These are phyloP conservation scores for Mythimna ferrago DNA, from an alignment of 2,888 invertebrate species.

Conservation along the genomic window DNA sequence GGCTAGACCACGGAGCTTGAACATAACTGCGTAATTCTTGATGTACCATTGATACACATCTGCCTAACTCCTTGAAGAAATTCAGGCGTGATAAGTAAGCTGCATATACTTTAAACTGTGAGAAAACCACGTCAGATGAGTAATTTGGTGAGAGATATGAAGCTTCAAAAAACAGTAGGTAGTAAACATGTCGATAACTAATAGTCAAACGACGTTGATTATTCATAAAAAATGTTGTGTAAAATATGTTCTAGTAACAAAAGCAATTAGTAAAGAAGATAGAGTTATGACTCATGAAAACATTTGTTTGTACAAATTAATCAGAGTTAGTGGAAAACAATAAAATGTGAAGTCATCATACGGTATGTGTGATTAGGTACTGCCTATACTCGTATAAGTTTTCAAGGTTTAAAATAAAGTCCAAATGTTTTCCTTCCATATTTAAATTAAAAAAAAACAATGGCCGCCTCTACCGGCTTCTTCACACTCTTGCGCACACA, in stretches of 20 bases:
- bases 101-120: neutral
- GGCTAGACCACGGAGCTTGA: neutral
- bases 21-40: neutral
- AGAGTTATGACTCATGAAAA: slow-evolving; percentile 6
- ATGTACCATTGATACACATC: neutral
- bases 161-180: too few relatives aligned
- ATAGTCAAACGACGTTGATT: neutral
- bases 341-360: slow-evolving; percentile 1
- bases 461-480: slow-evolving; percentile 56
- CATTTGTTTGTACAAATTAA: slow-evolving; percentile 23
- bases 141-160: neutral
- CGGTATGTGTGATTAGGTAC: too few relatives aligned
- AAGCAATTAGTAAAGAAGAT: neutral
- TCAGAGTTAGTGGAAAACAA: neutral
- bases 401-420: neutral
- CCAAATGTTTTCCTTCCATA: neutral
- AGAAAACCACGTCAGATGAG: neutral
- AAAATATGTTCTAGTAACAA: neutral
- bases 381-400: too few relatives aligned
- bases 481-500: slow-evolving; percentile 49
- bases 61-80: neutral
- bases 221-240: too few relatives aligned
- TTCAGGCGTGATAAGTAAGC: neutral
- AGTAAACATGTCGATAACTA: neutral
- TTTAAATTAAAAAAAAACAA: slow-evolving; percentile 43